Evolutionary conservation across 2,888 invertebrate genomes (phyloP), one percentile per base, ranked within the genome.

Genomic region (Chorisops tibialis): DNA sequence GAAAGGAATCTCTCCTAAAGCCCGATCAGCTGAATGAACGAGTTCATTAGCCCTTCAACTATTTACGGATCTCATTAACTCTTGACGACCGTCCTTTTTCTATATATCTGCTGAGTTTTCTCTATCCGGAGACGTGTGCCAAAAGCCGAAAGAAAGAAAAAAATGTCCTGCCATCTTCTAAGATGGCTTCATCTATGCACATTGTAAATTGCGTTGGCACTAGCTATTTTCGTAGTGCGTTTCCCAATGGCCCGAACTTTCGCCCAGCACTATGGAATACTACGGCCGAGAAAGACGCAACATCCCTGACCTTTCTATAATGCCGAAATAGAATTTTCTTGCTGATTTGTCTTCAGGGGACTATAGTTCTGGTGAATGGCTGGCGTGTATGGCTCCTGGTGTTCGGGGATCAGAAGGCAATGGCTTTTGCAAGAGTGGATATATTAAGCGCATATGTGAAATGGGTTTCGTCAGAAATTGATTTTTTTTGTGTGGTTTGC

Each of bases 31-130:
- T 30, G 14, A 35, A 45, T 7, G 50, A 35, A 50, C 50, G 30
- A 3, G 50, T 50, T 50, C 50, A 50, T 50, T 50, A 50, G 30
- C 35, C 16, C 16, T 50, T 35, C 30, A 50, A 50, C 35, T 50
- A 50, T 35, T 30, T 50, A 16, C n/a, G 14, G 16, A 50, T 50
- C 16, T 35, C 18, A 9, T 50, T 14, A 35, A 16, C 50, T 35
- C 50, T 35, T 12, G 30, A 30, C 9, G 2, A 5, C 7, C 24
- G 30, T 30, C 19, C 48, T 22, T 48, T 48, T 48, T 48, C 12
- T 12, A 48, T 22, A 2, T 48, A n/a, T n/a, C n/a, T 48, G n/a
- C 12, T 48, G 22, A 2, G 6, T 3, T 4, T n/a, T 21, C 21
- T n/a, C 45, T 45, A 18, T 16, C 45, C 4, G 3, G 3, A 11